phyloP scores from a whole-genome alignment of 2,113 vertebrate species.

The Deroptyus accipitrinus region DNA sequence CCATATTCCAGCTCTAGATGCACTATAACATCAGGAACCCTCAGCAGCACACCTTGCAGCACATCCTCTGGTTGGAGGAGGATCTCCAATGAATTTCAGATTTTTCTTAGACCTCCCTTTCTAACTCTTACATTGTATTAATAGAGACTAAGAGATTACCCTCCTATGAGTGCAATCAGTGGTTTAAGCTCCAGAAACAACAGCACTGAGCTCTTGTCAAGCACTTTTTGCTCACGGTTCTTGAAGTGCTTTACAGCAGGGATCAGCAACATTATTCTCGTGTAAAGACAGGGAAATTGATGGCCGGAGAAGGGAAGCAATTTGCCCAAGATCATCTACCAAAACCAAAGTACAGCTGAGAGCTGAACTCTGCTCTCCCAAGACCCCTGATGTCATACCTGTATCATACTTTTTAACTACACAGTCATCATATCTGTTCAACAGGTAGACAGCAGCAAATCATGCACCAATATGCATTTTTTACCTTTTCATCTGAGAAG shows the following conservation, averaged over 20 bases:
- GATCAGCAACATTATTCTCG: not conserved
- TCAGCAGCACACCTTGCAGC: not conserved
- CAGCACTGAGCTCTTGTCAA: not conserved
- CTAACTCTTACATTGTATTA: not conserved
- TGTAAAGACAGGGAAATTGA: not conserved
- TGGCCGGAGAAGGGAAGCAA: not conserved
- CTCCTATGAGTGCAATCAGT: not conserved
- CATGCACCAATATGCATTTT: not conserved
- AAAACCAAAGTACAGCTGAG: not conserved
- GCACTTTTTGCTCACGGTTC: not conserved
- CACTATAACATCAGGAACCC: not conserved
- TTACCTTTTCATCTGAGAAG: not conserved
- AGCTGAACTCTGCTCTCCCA: not conserved
- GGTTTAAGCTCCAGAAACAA: not conserved
- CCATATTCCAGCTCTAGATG: not conserved
- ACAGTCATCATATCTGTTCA: fast-evolving
- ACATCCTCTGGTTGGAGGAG: not conserved
- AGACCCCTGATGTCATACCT: not conserved
- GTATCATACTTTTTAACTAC: not conserved
- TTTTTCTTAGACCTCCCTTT: not conserved
- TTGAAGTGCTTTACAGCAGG: not conserved
- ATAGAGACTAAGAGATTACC: not conserved
- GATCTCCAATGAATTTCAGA: not conserved
- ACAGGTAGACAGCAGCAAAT: not conserved
- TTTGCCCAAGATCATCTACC: not conserved